phyloP scores from a whole-genome alignment of 2,797 vertebrate species.

The Triplophysa bombifrons region DNA sequence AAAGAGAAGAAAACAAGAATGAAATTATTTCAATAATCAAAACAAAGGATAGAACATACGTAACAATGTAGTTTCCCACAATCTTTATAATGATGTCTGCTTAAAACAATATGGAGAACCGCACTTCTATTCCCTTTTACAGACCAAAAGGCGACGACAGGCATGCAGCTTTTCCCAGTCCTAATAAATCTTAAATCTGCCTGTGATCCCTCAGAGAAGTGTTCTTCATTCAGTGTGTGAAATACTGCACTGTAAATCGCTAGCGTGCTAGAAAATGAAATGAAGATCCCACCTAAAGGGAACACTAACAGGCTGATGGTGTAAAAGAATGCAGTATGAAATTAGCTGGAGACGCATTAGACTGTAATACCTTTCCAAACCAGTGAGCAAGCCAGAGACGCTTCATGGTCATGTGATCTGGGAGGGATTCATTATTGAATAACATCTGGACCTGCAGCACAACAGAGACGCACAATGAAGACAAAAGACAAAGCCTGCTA shows the following conservation, averaged over 20 bases:
- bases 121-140: constrained; percentile 14
- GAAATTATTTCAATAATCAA: background rate
- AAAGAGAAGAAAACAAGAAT: constrained; percentile 13
- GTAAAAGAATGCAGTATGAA: constrained; percentile 46
- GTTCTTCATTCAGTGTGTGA: constrained; percentile 10
- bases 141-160: constrained; percentile 38
- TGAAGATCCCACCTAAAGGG: constrained; percentile 15
- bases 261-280: background rate
- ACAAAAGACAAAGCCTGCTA: constrained; percentile 7
- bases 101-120: constrained; percentile 23
- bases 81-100: background rate
- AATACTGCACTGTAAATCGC: constrained; percentile 24
- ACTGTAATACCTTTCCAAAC: constrained; percentile 89
- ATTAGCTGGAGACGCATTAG: constrained; percentile 38
- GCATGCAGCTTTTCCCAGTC: constrained; percentile 32
- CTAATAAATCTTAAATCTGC: constrained; percentile 37
- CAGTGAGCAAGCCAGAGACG: constrained; percentile 94
- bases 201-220: constrained; percentile 8
- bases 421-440: constrained; percentile 90
- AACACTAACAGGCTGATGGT: constrained; percentile 3
- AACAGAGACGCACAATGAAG: constrained; percentile 62
- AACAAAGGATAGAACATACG: background rate
- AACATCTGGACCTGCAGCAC: constrained; percentile 88
- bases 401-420: constrained; percentile 98
- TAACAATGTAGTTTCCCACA: background rate